Evolutionary conservation across 1,140 invertebrate genomes (phyloP).

Genomic region (Drosophila pectinifera): DNA sequence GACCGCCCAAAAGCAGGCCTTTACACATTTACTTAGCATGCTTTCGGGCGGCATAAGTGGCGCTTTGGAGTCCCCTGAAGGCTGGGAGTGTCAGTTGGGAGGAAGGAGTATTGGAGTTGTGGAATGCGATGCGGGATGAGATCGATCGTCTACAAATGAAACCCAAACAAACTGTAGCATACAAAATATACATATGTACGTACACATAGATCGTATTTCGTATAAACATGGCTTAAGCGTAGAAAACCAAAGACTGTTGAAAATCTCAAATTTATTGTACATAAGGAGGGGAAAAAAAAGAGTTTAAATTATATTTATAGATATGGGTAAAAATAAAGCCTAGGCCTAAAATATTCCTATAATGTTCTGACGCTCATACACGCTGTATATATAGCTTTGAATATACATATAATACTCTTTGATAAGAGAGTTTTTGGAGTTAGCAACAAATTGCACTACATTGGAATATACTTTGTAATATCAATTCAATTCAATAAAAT

Average conservation of each 20-base stretch:
- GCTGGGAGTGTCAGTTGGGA: background rate
- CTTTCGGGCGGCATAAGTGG: background rate
- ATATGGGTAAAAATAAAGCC: constrained; percentile 36
- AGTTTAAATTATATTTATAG: constrained; percentile 29
- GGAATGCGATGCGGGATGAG: constrained; percentile 25
- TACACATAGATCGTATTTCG: constrained; percentile 28
- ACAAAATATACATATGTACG: no score
- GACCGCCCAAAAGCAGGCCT: background rate
- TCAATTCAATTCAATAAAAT: constrained; percentile 44
- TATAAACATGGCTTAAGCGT: constrained; percentile 27
- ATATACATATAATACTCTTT: constrained; percentile 38
- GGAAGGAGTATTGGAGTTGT: no score
- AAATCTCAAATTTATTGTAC: constrained; percentile 49
- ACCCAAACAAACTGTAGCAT: constrained; percentile 69
- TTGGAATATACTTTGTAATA: constrained; percentile 59
- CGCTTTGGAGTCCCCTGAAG: background rate
- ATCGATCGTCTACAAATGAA: constrained; percentile 42
- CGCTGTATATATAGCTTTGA: constrained; percentile 25
- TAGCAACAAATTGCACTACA: constrained; percentile 77
- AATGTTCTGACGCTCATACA: constrained; percentile 24
- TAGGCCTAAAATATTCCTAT: constrained; percentile 36
- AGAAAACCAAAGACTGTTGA: constrained; percentile 11
- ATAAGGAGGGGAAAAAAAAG: constrained; percentile 22
- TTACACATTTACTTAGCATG: background rate
- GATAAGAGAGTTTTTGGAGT: constrained; percentile 42